phyloP scores from a whole-genome alignment of 1,140 invertebrate genomes.

The Drosophila albomicans region DNA sequence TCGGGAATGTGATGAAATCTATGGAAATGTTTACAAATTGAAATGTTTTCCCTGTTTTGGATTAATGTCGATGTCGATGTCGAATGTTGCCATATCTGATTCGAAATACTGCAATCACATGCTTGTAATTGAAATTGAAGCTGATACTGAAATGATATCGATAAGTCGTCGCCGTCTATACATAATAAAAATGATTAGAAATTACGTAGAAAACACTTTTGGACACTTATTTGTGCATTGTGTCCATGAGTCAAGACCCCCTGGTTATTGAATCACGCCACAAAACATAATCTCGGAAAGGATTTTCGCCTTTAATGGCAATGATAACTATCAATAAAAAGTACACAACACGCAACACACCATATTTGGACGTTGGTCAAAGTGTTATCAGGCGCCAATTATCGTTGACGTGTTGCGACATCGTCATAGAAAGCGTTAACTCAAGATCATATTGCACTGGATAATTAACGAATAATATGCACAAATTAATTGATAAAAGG shows the following conservation, averaged over 20 bases:
- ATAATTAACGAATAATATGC: too few relatives aligned
- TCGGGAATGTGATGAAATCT: background rate
- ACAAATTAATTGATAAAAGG: too few relatives aligned
- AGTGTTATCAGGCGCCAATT: background rate
- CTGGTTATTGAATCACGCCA: background rate
- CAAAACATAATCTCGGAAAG: background rate
- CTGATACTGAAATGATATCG: background rate
- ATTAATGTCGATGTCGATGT: background rate
- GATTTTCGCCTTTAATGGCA: background rate
- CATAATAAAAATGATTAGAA: constrained; percentile 2
- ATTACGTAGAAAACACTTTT: constrained; percentile 2
- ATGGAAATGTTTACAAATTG: background rate
- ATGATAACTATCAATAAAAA: background rate
- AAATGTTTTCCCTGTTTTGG: background rate
- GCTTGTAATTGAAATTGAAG: constrained; percentile 6
- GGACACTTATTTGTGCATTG: background rate
- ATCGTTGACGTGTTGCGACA: too few relatives aligned
- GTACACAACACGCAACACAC: background rate
- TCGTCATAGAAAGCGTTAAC: too few relatives aligned
- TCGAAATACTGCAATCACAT: background rate
- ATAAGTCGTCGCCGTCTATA: background rate
- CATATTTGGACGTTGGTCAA: background rate
- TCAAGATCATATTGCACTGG: too few relatives aligned
- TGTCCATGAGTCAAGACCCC: constrained; percentile 12
- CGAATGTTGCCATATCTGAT: background rate